These are phyloP conservation scores for Lanius ludovicianus DNA, from an alignment of 2,113 vertebrate genomes.

Conservation along the genomic window DNA sequence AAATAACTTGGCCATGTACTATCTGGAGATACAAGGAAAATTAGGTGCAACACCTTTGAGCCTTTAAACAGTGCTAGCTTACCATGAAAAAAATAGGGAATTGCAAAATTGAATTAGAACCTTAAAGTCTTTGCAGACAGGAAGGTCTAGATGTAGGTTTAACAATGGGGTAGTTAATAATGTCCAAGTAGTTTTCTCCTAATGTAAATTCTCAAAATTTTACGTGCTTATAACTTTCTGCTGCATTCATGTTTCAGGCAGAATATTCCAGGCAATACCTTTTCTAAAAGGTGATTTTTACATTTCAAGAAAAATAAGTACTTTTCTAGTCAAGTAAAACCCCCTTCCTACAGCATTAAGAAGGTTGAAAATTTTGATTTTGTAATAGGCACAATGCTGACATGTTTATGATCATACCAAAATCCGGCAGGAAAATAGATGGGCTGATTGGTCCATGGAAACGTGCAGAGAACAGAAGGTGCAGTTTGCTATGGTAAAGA, in stretches of 20 bases:
- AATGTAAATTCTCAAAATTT: neutral
- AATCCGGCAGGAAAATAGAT: neutral
- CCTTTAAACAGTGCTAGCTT: neutral
- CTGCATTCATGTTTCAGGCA: neutral
- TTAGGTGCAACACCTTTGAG: neutral
- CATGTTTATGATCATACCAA: neutral
- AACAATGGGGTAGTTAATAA: neutral
- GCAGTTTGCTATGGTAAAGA: neutral
- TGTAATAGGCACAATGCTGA: neutral
- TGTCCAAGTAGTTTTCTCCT: neutral
- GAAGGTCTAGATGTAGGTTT: neutral
- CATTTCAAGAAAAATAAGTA: neutral
- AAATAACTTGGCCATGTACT: constrained; percentile 24
- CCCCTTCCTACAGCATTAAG: neutral
- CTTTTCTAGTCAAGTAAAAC: neutral
- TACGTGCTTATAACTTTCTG: neutral
- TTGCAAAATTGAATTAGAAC: neutral
- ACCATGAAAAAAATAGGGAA: neutral
- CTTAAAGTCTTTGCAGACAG: neutral
- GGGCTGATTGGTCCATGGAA: neutral
- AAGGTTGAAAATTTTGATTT: neutral
- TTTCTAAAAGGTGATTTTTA: neutral
- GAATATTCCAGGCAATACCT: neutral
- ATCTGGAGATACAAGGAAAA: neutral
- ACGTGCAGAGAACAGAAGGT: neutral